phyloP scores from a whole-genome alignment of 2,888 invertebrate species.

The Macaria notata region DNA sequence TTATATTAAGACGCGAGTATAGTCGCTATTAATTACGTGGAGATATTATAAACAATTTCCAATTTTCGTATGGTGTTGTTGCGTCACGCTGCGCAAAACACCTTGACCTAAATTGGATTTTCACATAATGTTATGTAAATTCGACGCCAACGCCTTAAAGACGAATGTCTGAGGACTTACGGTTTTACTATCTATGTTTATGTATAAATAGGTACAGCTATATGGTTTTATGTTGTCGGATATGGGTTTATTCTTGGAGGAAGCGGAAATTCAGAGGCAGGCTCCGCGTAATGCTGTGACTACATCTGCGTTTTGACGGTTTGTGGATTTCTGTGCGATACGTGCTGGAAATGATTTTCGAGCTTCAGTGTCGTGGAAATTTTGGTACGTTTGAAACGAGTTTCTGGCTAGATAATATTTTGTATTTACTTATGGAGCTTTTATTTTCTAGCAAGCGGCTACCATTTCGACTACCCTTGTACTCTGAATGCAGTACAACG shows the following conservation, averaged over 20 bases:
- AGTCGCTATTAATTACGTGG: constrained; percentile 14
- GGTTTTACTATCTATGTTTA: constrained; percentile 13
- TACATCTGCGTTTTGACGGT: constrained; percentile 7
- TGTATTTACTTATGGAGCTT: too few species aligned
- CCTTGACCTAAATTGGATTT: constrained; percentile 67
- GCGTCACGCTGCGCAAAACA: constrained; percentile 39
- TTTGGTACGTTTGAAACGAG: too few species aligned
- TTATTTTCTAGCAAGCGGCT: too few species aligned
- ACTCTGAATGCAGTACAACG: too few species aligned
- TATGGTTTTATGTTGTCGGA: constrained; percentile 9
- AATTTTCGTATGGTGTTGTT: constrained; percentile 26
- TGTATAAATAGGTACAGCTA: constrained; percentile 4
- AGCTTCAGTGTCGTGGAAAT: neutral
- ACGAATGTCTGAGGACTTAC: constrained; percentile 34
- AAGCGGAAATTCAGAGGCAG: constrained; percentile 10
- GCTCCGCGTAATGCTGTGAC: constrained; percentile 6
- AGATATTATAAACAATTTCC: constrained; percentile 15
- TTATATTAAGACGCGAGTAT: neutral
- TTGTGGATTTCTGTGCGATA: neutral
- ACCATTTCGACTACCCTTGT: too few species aligned
- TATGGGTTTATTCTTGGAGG: constrained; percentile 11
- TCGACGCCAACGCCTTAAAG: constrained; percentile 48
- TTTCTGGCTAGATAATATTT: too few species aligned
- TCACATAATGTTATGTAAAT: constrained; percentile 60
- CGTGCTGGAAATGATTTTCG: neutral